Base-by-base conservation (phyloP, 1,140 invertebrate genomes). In the Galendromus occidentalis region DNA sequence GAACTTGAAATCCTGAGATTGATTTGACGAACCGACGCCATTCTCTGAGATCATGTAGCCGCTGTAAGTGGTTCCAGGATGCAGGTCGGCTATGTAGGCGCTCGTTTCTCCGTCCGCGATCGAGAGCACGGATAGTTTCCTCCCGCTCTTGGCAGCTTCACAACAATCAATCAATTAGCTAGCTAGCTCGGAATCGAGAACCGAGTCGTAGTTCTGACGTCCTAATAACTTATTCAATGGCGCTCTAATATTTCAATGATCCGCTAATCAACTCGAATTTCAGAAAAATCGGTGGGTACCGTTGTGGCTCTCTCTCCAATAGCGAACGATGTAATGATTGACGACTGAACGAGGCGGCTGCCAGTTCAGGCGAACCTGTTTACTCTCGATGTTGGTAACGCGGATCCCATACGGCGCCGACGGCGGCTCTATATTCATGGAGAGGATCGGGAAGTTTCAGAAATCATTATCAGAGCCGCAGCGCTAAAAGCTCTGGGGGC, bases 1-100 rank as follows among this genome's bases (percentile, higher is more conserved):
- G 20, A 59, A 59, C 22, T 25, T 59, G 51, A 59, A 59, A 33
- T 1, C 14, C 14, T 33, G 25, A 1, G 51, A 59, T 25, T 59
- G 25, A 25, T 33, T 33, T 14, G 51, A 59, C 14, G 51, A 14
- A 25, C 22, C 51, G 22, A 59, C 51, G 14, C 51, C 51, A 9
- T 59, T 59, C 33, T 59, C 51, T 22, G 51, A 59, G 14, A 59
- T 17, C 51, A 59, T 59, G 33, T 59, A 59, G 2, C 51, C 51
- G 25, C 14, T 33, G 33, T 59, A 59, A 1, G 51, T 59, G 14
- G 51, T 59, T 14, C 51, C 51, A 17, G 51, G 51, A 33, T 59
- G 51, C 22, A 59, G 25, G 25, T 59, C 51, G 14, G 51, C 51
- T 12, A 59, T 29, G 22, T 29, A 59, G 25, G 51, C 51, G 2